phyloP scores from a whole-genome alignment of 2,113 vertebrate genomes.

The Nothobranchius kuhntae region DNA sequence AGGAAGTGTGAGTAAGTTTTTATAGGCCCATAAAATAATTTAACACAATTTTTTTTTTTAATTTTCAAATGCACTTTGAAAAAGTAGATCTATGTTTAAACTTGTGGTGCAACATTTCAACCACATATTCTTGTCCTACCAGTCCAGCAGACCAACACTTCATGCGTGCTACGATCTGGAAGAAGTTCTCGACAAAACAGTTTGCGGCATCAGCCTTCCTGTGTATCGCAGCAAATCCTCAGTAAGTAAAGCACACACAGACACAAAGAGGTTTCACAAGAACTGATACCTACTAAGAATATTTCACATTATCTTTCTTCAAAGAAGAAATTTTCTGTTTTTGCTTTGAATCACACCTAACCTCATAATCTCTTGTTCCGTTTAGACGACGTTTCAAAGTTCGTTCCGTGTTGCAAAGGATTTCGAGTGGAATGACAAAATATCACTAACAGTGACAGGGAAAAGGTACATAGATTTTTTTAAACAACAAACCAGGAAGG shows the following conservation, averaged over 20 bases:
- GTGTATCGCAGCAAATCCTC: constrained; percentile 63
- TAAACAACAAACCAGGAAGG: not conserved
- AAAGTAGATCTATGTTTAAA: not conserved
- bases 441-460: constrained; percentile 59
- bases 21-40: not conserved
- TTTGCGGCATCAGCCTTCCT: constrained; percentile 70
- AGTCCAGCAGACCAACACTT: constrained; percentile 50
- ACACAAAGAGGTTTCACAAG: not conserved
- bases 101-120: not conserved
- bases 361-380: not conserved
- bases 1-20: not conserved
- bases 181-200: constrained; percentile 41
- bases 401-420: constrained; percentile 43
- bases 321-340: not conserved
- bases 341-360: not conserved
- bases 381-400: constrained; percentile 58
- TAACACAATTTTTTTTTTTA: not conserved
- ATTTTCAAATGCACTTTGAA: not conserved
- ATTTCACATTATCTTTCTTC: not conserved
- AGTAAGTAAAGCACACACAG: constrained; percentile 54
- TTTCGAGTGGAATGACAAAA: constrained; percentile 58
- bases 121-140: not conserved
- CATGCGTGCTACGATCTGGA: constrained; percentile 53
- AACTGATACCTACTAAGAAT: not conserved
- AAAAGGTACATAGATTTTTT: constrained; percentile 57